Evolutionary conservation across 2,797 vertebrate species (phyloP).

Genomic region (Anolis apletophallus): DNA sequence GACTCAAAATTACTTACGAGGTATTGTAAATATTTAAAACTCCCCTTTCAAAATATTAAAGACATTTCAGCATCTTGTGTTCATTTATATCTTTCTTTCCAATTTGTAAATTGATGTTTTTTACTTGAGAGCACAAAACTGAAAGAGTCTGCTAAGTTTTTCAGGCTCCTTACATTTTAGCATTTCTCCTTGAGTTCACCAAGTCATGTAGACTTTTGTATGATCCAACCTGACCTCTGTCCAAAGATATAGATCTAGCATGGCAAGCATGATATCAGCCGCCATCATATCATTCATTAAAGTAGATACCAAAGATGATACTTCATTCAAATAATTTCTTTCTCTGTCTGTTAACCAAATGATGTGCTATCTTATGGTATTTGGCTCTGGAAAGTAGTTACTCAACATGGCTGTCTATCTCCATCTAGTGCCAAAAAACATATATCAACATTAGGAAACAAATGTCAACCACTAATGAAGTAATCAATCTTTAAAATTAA

Average conservation of each 20-base stretch:
- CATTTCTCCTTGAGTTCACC: background rate
- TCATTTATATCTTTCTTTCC: background rate
- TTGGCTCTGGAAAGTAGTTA: background rate
- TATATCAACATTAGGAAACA: constrained; percentile 23
- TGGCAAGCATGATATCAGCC: constrained; percentile 12
- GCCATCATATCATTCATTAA: background rate
- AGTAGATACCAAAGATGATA: constrained; percentile 31
- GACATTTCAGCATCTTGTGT: background rate
- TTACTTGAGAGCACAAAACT: constrained; percentile 38
- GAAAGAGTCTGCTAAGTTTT: constrained; percentile 20
- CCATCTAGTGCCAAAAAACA: constrained; percentile 65
- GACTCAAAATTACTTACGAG: background rate
- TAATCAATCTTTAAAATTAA: constrained; percentile 4
- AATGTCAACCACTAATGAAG: background rate
- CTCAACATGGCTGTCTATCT: constrained; percentile 54
- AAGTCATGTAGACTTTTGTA: constrained; percentile 10
- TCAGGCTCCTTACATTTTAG: background rate
- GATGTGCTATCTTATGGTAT: constrained; percentile 13
- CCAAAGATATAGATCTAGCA: constrained; percentile 24
- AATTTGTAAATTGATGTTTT: background rate
- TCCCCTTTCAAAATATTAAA: background rate
- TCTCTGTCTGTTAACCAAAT: constrained; percentile 35
- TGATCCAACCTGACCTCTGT: constrained; percentile 23
- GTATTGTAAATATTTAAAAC: background rate
- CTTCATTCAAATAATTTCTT: constrained; percentile 53